Base-by-base conservation (phyloP, 2,797 vertebrate species). In the Onychomys torridus region DNA sequence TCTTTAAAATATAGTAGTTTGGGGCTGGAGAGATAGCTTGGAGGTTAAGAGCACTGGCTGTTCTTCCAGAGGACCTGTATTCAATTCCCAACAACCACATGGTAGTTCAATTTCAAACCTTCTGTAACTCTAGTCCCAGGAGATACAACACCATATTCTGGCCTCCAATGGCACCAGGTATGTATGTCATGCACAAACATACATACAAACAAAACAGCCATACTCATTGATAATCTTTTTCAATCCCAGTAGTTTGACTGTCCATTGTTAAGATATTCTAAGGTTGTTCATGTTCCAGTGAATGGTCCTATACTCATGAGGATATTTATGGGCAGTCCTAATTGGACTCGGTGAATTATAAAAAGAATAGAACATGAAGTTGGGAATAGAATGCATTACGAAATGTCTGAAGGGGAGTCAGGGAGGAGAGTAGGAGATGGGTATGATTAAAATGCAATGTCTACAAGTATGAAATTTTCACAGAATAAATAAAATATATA, bases 1-100 rank as follows among this genome's bases (percentile, higher is more conserved):
- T 76, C 71, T 84, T 90, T 87, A 85, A 92, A 93, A 90, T 65
- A 92, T 3, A 85, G 21, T 67, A 67, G 29, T 49, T 49, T 85
- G 61, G 17, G 21, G 21, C 19, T 49, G 2, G 43, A 49, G 40
- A 67, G 6, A 85, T 49, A 85, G 11, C 19, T 85, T 85, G 19
- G 43, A 85, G 12, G 43, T 49, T 49, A 49, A 67, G 63, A 85
- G 19, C 32, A 67, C 19, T 65, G 27, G 10, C 40, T 46, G 1
- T 19, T 65, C 37, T 65, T 67, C 63, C 32, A 49, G 19, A 2
- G 63, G 19, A 67, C 19, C 43, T 49, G 19, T 46, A 21, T 85
- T 67, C 43, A 49, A 49, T 85, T 49, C 6, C 29, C 19, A 49
- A 29, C 40, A 85, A 3, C 43, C 13, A 85, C 32, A 49, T 25